Base-by-base conservation (phyloP, 2,113 vertebrate species). In the Micronycteris hirsuta region DNA sequence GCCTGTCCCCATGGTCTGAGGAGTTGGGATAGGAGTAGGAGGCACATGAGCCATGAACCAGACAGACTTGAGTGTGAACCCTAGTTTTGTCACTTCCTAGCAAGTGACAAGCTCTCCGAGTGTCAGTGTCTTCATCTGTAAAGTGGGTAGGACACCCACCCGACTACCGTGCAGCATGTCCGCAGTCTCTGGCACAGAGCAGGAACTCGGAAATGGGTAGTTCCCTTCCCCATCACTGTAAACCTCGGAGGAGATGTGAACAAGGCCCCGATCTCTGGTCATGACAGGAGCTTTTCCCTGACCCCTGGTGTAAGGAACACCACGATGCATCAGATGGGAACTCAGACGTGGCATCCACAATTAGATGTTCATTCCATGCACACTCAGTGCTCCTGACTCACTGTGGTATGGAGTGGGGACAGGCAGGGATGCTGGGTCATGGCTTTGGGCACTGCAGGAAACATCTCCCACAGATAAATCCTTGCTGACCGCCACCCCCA, bases 101-200 rank as follows among this genome's bases (percentile, higher is more conserved):
- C 70, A 73, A 88, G 83, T 16, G 52, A 74, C 36, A 20, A 58
- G 65, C 0, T 2, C 56, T 47, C 83, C 4, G 1, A 36, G 56
- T 13, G 65, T 63, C 33, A 63, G 49, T 49, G 83, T 86, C 43
- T 47, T 58, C 67, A 15, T 45, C 36, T 24, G 41, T 28, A 19
- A 45, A 78, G 49, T 0, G n/a, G 63, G 71, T 78, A 54, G 0
- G 13, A 20, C 5, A 26, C 16, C 47, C 2, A 15, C 22, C 28
- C 0, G 0, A 14, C 5, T 14, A 12, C 2, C 4, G 4, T 14
- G 4, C 33, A 19, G 77, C 8, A 2, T 4, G 22, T 70, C 4
- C 19, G 3, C 0, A 1, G 3, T 2, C 4, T 76, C 43, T 19
- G 16, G 28, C 33, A 17, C 4, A 28, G 31, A 43, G 17, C 3